Conservation (phyloP, 2,113 vertebrate genomes). For the Protobothrops mucrosquamatus region DNA sequence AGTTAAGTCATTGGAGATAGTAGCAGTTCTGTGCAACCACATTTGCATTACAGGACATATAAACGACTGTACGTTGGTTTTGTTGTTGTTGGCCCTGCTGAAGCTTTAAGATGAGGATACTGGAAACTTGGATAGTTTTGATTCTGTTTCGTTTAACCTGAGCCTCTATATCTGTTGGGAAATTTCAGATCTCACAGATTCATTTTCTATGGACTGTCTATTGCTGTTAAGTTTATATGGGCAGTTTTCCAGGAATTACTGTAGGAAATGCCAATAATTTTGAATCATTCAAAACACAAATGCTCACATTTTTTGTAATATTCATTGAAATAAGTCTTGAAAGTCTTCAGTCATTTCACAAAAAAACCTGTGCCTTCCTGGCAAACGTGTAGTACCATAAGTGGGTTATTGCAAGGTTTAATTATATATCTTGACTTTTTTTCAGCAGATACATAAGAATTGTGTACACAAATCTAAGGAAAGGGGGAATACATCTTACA, state of each 20-base stretch:
- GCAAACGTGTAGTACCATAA: neutral
- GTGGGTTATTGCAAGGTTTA: neutral
- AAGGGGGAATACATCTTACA: neutral
- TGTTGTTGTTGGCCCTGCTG: neutral
- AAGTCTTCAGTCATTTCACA: neutral
- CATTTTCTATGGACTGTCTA: neutral
- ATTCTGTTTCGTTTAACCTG: neutral
- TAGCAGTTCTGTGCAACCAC: neutral
- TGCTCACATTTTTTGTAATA: neutral
- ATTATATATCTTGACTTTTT: constrained; percentile 1
- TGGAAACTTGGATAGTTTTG: neutral
- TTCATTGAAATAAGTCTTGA: neutral
- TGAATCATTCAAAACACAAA: neutral
- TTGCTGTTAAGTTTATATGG: neutral
- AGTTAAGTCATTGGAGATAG: neutral
- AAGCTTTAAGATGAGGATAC: neutral
- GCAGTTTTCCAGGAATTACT: neutral
- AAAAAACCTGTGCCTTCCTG: neutral
- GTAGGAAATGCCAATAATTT: neutral
- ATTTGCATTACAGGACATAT: neutral
- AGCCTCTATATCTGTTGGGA: neutral
- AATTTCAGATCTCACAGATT: neutral
- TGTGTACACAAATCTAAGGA: constrained; percentile 2
- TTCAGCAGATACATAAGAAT: neutral
- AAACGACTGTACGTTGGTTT: neutral